These are phyloP conservation scores for Acropternis orthonyx DNA, from an alignment of 2,797 vertebrate genomes.

Conservation along the genomic window DNA sequence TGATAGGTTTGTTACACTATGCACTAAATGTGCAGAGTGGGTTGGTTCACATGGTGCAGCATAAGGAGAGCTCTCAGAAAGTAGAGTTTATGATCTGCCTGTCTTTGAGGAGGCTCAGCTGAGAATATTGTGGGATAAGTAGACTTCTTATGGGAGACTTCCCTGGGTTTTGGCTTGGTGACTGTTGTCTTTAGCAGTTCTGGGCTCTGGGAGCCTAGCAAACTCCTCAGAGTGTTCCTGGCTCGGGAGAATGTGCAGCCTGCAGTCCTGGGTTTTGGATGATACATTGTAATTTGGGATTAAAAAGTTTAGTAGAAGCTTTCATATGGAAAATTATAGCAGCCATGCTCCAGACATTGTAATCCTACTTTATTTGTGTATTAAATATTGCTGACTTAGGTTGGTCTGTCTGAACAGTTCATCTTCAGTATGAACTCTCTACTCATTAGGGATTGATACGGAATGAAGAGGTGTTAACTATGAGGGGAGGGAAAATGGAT, in stretches of 20 bases:
- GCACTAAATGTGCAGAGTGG: neutral
- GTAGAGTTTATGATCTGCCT: neutral
- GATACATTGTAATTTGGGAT: neutral
- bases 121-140: neutral
- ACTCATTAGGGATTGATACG: neutral
- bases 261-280: neutral
- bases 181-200: neutral
- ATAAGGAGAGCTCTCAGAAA: neutral
- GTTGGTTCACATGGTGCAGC: neutral
- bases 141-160: neutral
- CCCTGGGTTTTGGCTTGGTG: neutral
- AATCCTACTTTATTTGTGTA: neutral
- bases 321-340: neutral
- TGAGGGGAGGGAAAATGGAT: neutral
- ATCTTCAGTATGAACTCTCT: neutral
- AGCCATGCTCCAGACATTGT: neutral
- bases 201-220: neutral
- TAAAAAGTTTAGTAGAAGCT: neutral
- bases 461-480: neutral
- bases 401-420: neutral
- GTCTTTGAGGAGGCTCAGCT: neutral
- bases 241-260: neutral
- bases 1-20: neutral
- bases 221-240: neutral
- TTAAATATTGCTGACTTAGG: neutral